phyloP scores from a whole-genome alignment of 2,888 invertebrate species.

The Silvanus unidentatus region DNA sequence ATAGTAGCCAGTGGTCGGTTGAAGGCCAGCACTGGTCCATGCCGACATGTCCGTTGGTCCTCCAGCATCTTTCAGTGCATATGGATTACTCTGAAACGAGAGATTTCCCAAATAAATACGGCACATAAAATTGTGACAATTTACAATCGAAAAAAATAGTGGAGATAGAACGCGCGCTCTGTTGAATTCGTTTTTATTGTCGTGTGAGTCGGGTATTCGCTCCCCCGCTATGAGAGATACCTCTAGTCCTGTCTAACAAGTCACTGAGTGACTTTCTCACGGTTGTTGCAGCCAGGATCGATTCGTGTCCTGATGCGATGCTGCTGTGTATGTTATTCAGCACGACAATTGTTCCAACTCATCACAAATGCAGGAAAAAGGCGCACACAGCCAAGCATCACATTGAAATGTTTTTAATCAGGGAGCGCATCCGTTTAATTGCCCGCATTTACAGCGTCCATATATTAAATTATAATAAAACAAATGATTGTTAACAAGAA shows the following conservation, averaged over 20 bases:
- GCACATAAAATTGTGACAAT: slow-evolving; percentile 20
- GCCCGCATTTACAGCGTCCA: slow-evolving; percentile 23
- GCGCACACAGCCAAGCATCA: too few species aligned
- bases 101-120: not conserved
- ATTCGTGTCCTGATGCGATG: slow-evolving; percentile 24
- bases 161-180: too few species aligned
- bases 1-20: slow-evolving; percentile 87
- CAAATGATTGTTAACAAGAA: slow-evolving; percentile 20
- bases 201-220: slow-evolving; percentile 22
- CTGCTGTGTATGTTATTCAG: slow-evolving; percentile 1
- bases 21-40: slow-evolving; percentile 85
- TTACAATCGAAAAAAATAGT: not conserved
- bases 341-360: slow-evolving; percentile 19
- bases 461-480: slow-evolving; percentile 30
- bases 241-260: slow-evolving; percentile 30
- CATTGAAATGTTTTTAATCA: slow-evolving; percentile 30
- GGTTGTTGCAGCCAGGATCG: slow-evolving; percentile 36
- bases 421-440: slow-evolving; percentile 26
- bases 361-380: slow-evolving; percentile 15
- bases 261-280: slow-evolving; percentile 33
- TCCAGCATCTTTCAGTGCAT: slow-evolving; percentile 78
- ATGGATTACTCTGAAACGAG: slow-evolving; percentile 78
- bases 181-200: slow-evolving; percentile 4
- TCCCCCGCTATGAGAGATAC: slow-evolving; percentile 32
- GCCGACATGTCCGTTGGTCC: slow-evolving; percentile 81